These are phyloP conservation scores for Dicrostonyx torquatus DNA, from an alignment of 2,797 vertebrate genomes.

Conservation along the genomic window DNA sequence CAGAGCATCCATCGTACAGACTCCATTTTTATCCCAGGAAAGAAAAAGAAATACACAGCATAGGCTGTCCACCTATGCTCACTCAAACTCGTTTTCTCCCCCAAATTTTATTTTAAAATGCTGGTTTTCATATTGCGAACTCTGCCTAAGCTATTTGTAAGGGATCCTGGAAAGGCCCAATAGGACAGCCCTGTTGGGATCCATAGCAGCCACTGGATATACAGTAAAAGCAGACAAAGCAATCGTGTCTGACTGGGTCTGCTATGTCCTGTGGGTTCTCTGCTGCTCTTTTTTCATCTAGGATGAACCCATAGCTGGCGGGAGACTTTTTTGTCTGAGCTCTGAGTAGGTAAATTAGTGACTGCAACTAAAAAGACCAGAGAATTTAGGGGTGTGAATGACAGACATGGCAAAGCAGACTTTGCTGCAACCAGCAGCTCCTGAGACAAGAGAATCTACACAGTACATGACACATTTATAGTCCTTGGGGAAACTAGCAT, in stretches of 20 bases:
- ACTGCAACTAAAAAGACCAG: not conserved
- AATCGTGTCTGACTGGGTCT: not conserved
- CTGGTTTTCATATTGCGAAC: not conserved
- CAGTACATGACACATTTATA: not conserved
- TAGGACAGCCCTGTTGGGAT: not conserved
- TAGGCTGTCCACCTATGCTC: not conserved
- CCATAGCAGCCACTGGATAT: not conserved
- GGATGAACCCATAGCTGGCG: not conserved
- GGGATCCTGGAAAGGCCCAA: not conserved
- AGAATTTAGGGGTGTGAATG: not conserved
- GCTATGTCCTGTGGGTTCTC: not conserved
- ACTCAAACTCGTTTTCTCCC: not conserved
- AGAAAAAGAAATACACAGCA: rapidly evolving
- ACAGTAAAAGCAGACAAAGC: not conserved
- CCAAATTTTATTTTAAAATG: not conserved
- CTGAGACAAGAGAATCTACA: not conserved
- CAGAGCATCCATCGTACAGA: not conserved
- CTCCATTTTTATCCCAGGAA: not conserved
- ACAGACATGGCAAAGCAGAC: not conserved
- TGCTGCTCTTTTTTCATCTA: not conserved
- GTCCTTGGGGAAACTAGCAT: not conserved
- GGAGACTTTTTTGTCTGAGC: not conserved
- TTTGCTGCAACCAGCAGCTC: not conserved
- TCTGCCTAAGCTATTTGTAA: not conserved
- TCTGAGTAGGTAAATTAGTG: not conserved